Percentiles rank a stretch among this genome's conserved stretches.
Conservation (phyloP, 1,140 invertebrate genomes). For the Hyles vespertilio region DNA sequence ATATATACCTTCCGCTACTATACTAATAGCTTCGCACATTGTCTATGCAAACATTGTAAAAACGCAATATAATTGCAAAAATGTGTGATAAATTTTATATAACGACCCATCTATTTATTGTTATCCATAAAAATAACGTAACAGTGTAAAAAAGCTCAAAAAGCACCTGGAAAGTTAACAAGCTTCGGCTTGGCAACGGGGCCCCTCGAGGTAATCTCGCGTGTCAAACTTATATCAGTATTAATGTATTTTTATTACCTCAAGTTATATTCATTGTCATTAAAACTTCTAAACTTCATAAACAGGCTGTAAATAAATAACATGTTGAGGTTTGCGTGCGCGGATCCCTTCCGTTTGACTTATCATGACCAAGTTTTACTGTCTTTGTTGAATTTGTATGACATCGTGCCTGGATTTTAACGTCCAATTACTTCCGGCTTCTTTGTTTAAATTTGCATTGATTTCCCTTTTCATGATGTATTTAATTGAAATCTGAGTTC, state of each 20-base stretch:
- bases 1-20: no score
- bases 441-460: no score
- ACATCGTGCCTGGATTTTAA: no score
- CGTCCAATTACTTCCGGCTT: no score
- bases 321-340: slow-evolving; percentile 42
- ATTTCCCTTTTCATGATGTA: no score
- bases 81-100: no score
- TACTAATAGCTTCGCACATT: no score
- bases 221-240: slow-evolving; percentile 52
- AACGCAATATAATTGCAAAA: no score
- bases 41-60: no score
- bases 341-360: slow-evolving; percentile 17
- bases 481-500: no score
- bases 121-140: background rate
- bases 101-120: no score
- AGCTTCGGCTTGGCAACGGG: background rate
- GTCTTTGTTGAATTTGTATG: slow-evolving; percentile 4
- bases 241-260: slow-evolving; percentile 55
- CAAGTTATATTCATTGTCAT: slow-evolving; percentile 56
- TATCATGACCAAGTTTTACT: slow-evolving; percentile 19
- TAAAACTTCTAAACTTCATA: slow-evolving; percentile 59
- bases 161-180: slow-evolving; percentile 15
- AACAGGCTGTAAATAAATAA: slow-evolving; percentile 54
- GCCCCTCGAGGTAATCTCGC: slow-evolving; percentile 25
- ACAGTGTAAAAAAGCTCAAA: slow-evolving; percentile 3